A percentile compares a stretch with the other conserved stretches of the same genome.
Conservation (phyloP, 2,888 invertebrate genomes). For the Amorpha juglandis region DNA sequence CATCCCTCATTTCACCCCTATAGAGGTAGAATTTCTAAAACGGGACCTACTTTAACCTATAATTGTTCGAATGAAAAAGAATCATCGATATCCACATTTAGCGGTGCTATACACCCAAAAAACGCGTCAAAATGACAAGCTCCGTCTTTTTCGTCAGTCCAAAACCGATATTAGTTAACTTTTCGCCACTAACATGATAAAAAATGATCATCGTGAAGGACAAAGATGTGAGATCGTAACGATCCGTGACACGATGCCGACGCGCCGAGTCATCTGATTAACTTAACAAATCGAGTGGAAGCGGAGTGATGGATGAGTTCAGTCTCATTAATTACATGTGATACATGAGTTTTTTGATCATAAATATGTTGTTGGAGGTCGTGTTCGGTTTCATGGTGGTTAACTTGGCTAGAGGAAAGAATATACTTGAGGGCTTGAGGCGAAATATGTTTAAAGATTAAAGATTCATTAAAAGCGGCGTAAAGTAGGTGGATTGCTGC, state of each 20-base stretch:
- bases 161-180: neutral
- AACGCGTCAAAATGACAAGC: neutral
- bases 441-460: too few relatives aligned
- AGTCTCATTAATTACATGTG: slow-evolving; percentile 56
- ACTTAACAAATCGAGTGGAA: slow-evolving; percentile 69
- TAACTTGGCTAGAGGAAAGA: too few relatives aligned
- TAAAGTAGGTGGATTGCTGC: too few relatives aligned
- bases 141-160: too few relatives aligned
- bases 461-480: too few relatives aligned
- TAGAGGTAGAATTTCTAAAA: too few relatives aligned
- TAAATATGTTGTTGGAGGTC: slow-evolving; percentile 30
- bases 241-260: slow-evolving; percentile 27
- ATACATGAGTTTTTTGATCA: slow-evolving; percentile 34
- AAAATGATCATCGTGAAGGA: slow-evolving; percentile 7
- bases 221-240: slow-evolving; percentile 27
- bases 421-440: neutral
- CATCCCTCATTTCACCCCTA: too few relatives aligned
- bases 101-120: too few relatives aligned
- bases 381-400: neutral
- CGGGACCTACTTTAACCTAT: too few relatives aligned
- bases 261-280: slow-evolving; percentile 63
- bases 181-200: slow-evolving; percentile 16
- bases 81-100: too few relatives aligned
- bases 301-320: slow-evolving; percentile 57
- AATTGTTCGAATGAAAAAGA: too few relatives aligned